Base-by-base conservation (phyloP, 2,888 invertebrate species). In the Eurytoma californica region DNA sequence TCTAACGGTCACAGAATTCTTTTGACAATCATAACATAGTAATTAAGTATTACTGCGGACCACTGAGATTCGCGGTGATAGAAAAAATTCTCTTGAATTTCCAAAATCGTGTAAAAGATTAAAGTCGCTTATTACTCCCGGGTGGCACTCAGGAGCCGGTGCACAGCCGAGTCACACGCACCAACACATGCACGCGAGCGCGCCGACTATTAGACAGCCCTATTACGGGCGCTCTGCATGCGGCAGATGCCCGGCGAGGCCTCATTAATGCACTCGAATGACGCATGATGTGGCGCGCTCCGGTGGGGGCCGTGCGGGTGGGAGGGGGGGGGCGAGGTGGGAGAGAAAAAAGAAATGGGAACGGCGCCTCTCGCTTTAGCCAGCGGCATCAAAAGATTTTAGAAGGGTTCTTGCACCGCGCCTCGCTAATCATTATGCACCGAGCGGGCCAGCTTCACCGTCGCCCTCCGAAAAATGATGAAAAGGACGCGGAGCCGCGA, bases 241-340 rank as follows among this genome's bases (percentile, higher is more conserved):
- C 67, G 73, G 73, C 73, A 68, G 79, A 79, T 79, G 70, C 75
- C n/a, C 66, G n/a, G 72, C 72, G 39, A 73, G 68, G 68, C 68
- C 80, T 80, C 74, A 77, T 80, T 77, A 77, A 73, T 70, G 77
- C 73, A 80, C 80, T 73, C 65, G 73, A 80, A 80, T 80, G 80
- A 73, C 72, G 76, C 80, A 77, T 69, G 72, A 60, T 49, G 67
- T 53, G 60, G 57, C 68, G 58, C 47, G 51, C 16, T 16, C 16
- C 14, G 13, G 0, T 9, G 47, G 14, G 55, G 49, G 24, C 16
- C 0, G 57, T 14, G 39, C 7, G 18, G 16, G 3, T 3, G 4
- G 24, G 39, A 18, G 18, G 18, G 0, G 39, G 24, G 39, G 24
- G 18, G 18, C 3, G 39, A 16, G 47, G 3, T 16, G 28, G 12